Conservation (phyloP, 2,797 vertebrate species). For the Pseudochirops cupreus region DNA sequence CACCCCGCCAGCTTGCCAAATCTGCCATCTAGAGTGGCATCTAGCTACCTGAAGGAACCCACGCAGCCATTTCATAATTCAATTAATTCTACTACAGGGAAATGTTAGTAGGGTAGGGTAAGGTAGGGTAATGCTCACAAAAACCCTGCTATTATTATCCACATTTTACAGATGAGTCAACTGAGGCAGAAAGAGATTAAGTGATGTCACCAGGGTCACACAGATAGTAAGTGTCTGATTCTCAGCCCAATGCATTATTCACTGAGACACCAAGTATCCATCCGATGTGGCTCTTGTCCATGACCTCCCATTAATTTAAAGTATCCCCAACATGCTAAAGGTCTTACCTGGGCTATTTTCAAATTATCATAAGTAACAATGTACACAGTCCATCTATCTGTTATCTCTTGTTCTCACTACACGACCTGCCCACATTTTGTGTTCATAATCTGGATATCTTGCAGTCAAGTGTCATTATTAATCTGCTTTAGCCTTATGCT, state of each 20-base stretch:
- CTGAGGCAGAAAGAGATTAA: background rate
- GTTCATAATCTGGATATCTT: background rate
- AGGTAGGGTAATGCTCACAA: background rate
- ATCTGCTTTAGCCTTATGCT: background rate
- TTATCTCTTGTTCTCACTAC: background rate
- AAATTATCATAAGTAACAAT: background rate
- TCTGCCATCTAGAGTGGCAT: background rate
- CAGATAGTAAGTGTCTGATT: background rate
- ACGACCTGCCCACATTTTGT: background rate
- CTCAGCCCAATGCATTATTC: background rate
- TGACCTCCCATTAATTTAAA: background rate
- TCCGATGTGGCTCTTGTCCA: background rate
- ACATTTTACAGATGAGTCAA: background rate
- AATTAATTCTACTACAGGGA: background rate
- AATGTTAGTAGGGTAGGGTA: background rate
- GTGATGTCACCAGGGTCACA: background rate
- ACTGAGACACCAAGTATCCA: background rate
- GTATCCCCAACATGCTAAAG: background rate
- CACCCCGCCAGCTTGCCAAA: background rate
- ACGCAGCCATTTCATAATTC: background rate
- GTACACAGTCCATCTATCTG: background rate
- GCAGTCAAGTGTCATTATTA: background rate
- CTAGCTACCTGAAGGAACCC: background rate
- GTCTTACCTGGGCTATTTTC: background rate
- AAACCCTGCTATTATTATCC: background rate